These are phyloP conservation scores for Triplophysa rosa DNA, from an alignment of 2,113 vertebrate genomes.

Conservation along the genomic window DNA sequence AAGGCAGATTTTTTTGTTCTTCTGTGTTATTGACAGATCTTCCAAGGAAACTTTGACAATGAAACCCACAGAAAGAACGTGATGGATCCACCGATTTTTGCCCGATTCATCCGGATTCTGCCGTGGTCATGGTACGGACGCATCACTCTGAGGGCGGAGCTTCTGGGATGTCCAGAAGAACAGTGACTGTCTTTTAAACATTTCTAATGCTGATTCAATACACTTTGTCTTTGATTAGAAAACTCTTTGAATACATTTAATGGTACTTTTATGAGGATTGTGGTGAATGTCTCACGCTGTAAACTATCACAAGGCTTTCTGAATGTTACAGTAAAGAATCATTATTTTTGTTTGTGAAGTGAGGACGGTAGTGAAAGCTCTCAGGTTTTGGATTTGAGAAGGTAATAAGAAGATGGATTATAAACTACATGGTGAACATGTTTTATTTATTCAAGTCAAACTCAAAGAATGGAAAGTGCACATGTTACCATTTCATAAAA, in stretches of 20 bases:
- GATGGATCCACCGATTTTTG: conserved; percentile 81
- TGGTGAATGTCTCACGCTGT: neutral
- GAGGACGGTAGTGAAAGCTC: no score
- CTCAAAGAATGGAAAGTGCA: no score
- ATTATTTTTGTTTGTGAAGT: neutral
- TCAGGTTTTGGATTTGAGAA: no score
- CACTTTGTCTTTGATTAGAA: neutral
- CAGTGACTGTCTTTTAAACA: conserved; percentile 63
- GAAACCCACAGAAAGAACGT: conserved; percentile 86
- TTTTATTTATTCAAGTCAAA: no score
- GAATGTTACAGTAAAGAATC: neutral
- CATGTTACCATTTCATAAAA: no score
- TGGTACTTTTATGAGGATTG: neutral
- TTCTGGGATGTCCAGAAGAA: conserved; percentile 81
- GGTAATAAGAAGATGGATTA: no score
- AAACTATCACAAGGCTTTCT: neutral
- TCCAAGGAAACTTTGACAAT: conserved; percentile 89
- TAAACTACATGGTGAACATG: no score
- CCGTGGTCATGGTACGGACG: conserved; percentile 88
- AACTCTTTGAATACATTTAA: conserved; percentile 12
- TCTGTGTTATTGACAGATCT: conserved; percentile 70
- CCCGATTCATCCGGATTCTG: conserved; percentile 79
- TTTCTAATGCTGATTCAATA: neutral
- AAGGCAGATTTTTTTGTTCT: neutral
- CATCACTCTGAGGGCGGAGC: conserved; percentile 83